phyloP scores from a whole-genome alignment of 1,140 invertebrate genomes.

The Drosophila bocqueti region DNA sequence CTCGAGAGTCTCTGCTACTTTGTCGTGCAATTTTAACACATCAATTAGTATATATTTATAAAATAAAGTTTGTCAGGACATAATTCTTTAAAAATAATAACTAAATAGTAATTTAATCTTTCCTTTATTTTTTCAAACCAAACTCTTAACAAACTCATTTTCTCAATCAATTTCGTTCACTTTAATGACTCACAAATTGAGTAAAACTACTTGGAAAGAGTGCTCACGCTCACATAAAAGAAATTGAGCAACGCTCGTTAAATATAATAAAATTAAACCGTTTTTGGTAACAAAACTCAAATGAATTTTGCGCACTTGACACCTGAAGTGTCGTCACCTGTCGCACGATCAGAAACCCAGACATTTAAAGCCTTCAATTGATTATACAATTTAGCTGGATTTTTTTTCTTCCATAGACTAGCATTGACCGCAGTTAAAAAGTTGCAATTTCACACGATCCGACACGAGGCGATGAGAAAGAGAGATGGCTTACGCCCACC shows the following conservation, averaged over 20 bases:
- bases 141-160: background rate
- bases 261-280: constrained; percentile 19
- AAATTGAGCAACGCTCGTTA: constrained; percentile 31
- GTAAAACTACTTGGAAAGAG: background rate
- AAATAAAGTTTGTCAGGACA: background rate
- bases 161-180: background rate
- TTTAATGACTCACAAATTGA: constrained; percentile 1
- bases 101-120: background rate
- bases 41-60: background rate
- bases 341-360: constrained; percentile 17
- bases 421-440: constrained; percentile 31
- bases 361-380: constrained; percentile 21
- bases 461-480: background rate
- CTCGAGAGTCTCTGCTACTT: background rate
- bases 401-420: constrained; percentile 5
- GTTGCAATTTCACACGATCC: constrained; percentile 48
- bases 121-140: background rate
- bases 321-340: constrained; percentile 55
- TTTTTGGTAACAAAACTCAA: constrained; percentile 33
- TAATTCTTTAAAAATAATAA: background rate
- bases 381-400: constrained; percentile 45
- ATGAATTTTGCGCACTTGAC: constrained; percentile 62
- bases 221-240: background rate
- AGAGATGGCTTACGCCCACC: constrained; percentile 52
- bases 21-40: background rate